Conservation (phyloP, 2,888 invertebrate genomes). For the Eristalis tenax region DNA sequence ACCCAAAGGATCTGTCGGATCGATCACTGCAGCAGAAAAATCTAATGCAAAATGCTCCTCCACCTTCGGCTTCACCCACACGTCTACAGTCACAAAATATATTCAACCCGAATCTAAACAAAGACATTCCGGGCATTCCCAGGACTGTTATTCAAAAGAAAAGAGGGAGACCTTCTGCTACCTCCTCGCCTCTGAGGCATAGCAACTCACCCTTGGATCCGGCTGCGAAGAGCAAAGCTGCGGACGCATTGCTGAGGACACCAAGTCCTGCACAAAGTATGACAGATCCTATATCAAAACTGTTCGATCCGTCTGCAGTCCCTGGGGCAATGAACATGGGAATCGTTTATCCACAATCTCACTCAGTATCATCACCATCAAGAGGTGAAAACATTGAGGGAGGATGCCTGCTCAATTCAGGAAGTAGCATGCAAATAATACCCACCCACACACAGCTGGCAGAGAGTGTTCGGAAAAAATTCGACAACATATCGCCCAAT, state of each 20-base stretch:
- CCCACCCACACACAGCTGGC: conserved; percentile 77
- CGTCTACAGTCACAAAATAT: conserved; percentile 42
- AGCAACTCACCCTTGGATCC: conserved; percentile 5
- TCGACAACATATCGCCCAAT: conserved; percentile 77
- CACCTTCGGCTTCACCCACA: conserved; percentile 26
- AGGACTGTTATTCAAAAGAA: conserved; percentile 37
- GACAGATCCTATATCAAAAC: conserved; percentile 17
- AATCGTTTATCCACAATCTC: conserved; percentile 72
- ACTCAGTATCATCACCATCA: conserved; percentile 29
- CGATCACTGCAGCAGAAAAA: conserved; percentile 39
- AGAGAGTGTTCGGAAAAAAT: conserved; percentile 76
- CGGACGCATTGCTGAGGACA: conserved; percentile 25
- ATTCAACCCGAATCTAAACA: conserved; percentile 13
- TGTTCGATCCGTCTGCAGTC: conserved; percentile 24
- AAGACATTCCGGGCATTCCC: conserved; percentile 28
- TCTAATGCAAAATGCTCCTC: conserved; percentile 23
- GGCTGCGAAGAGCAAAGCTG: not conserved
- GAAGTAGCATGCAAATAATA: conserved; percentile 78
- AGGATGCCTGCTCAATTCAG: conserved; percentile 62
- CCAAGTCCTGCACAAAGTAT: conserved; percentile 42
- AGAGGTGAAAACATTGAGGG: conserved; percentile 38
- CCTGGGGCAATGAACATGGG: conserved; percentile 72
- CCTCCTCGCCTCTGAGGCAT: not conserved
- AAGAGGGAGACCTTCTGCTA: not conserved
- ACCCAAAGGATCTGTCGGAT: conserved; percentile 35